Base-by-base conservation (phyloP, 2,113 vertebrate species). In the Dipodomys stephensi region DNA sequence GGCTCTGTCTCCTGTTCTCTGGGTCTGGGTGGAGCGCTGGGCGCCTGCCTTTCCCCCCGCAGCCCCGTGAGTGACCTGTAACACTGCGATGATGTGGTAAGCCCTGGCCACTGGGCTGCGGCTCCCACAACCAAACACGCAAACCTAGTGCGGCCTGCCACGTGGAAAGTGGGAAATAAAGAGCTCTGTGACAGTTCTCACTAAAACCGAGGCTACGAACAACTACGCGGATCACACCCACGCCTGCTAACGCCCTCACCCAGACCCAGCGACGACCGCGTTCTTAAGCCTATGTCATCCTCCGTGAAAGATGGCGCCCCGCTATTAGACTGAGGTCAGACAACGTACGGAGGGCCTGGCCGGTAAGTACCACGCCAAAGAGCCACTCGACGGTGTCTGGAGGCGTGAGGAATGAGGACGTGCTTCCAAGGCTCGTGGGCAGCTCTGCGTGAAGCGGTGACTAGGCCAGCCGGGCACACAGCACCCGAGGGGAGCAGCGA, bases 151-250 rank as follows among this genome's bases (percentile, higher is more conserved):
- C 23, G 62, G 23, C 62, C 64, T 87, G n/a, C 25, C 69, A 18
- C 39, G 39, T 60, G 82, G 72, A 87, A 93, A 88, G 5, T 57
- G 64, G n/a, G 35, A 81, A 91, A 74, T 64, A 87, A 78, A 62
- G n/a, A 73, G 87, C 28, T n/a, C 22, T 73, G 44, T 49, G 16
- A 74, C 81, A 69, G 11, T 78, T 20, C 23, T 88, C 57, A 57
- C 81, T 49, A 46, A 67, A 87, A 95, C 83, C 62, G 90, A 92
- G 12, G 49, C 49, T 91, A 82, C 64, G 64, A 83, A 49, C 11
- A 84, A 69, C 23, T 49, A 35, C 25, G 7, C 4, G 0, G 9
- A 73, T 60, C 15, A 53, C 74, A 79, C 49, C 15, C 7, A 16
- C 65, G 20, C 82, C 68, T 87, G 65, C 32, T 5, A 53, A 74